A percentile compares a stretch with the other conserved stretches of the same genome.
Conservation (phyloP, 2,113 vertebrate genomes). For the Struthidea cinerea region DNA sequence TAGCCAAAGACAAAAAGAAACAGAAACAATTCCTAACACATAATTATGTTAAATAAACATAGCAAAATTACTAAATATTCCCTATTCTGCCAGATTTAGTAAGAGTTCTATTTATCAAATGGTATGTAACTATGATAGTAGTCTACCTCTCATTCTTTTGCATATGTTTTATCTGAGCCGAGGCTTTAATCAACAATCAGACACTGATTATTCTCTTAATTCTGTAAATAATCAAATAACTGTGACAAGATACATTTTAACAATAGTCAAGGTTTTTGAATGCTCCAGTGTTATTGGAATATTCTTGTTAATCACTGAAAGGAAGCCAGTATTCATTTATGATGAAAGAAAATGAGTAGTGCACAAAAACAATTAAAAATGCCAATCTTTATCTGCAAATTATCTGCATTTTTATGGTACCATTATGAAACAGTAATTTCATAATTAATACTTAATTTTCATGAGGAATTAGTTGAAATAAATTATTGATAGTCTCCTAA, state of each 20-base stretch:
- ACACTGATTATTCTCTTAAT: not conserved
- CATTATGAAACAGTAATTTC: conserved; percentile 46
- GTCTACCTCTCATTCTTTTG: not conserved
- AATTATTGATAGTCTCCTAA: conserved; percentile 1
- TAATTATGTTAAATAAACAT: not conserved
- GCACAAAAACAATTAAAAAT: conserved; percentile 15
- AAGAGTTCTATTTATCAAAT: not conserved
- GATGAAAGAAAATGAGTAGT: conserved; percentile 17
- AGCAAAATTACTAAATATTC: not conserved
- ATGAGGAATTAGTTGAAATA: conserved; percentile 53
- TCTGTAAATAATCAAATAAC: not conserved
- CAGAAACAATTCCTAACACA: not conserved
- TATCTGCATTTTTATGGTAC: conserved; percentile 19
- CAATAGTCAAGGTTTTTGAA: not conserved
- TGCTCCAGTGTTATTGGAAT: not conserved
- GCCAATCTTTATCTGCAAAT: conserved; percentile 34
- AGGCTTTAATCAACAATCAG: conserved; percentile 4
- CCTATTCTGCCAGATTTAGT: not conserved
- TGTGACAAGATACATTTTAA: not conserved
- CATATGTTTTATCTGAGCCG: not conserved
- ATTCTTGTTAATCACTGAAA: not conserved
- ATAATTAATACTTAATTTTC: conserved; percentile 60
- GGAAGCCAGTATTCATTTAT: not conserved
- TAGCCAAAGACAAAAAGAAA: not conserved
- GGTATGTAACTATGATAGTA: not conserved